phyloP scores from a whole-genome alignment of 2,113 vertebrate genomes.

The Phrynocephalus versicolor region DNA sequence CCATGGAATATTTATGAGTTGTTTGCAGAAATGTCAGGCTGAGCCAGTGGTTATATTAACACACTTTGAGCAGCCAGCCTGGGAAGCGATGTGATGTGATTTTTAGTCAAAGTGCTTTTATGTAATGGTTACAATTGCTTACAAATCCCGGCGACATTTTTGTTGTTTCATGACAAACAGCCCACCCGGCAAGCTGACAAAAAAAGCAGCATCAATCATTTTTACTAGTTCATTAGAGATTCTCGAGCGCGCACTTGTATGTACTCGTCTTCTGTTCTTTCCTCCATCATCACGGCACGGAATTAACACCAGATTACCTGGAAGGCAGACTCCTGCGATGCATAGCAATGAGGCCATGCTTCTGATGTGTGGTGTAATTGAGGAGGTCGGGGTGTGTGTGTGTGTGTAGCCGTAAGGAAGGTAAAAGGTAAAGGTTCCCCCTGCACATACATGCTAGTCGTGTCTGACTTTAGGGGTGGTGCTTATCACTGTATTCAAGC shows the following conservation, averaged over 20 bases:
- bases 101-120: constrained; percentile 35
- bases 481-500: too few species aligned
- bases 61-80: constrained; percentile 35
- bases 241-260: background rate
- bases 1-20: constrained; percentile 66
- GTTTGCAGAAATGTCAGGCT: constrained; percentile 60
- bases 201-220: constrained; percentile 11
- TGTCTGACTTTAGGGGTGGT: too few species aligned
- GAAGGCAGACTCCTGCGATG: constrained; percentile 20
- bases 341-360: constrained; percentile 7
- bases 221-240: background rate
- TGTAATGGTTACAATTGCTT: constrained; percentile 8
- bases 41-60: constrained; percentile 46
- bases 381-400: accelerated
- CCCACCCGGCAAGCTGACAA: background rate
- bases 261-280: background rate
- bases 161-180: constrained; percentile 47
- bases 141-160: constrained; percentile 34
- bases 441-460: too few species aligned
- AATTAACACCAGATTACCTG: constrained; percentile 5
- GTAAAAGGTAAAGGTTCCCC: too few species aligned
- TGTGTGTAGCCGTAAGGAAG: too few species aligned
- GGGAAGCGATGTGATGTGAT: background rate
- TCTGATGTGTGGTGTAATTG: background rate
- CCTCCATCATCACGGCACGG: background rate